phyloP scores from a whole-genome alignment of 2,797 vertebrate species.

The Microcaecilia unicolor region DNA sequence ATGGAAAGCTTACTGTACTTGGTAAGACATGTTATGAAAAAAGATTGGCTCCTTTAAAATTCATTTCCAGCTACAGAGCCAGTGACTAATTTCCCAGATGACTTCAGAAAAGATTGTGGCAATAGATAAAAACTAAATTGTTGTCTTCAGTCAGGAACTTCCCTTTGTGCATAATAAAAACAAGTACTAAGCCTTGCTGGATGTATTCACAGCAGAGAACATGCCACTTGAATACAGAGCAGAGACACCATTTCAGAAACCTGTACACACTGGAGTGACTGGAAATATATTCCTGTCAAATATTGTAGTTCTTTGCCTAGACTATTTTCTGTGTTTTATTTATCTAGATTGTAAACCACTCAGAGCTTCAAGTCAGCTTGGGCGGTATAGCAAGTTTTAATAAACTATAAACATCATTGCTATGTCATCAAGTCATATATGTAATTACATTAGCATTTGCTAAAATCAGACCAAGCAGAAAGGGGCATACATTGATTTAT shows the following conservation, averaged over 20 bases:
- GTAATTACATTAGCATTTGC: constrained; percentile 10
- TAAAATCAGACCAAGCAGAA: background rate
- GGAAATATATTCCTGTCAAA: too few species aligned
- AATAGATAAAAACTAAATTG: constrained; percentile 1
- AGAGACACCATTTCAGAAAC: background rate
- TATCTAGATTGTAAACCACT: too few species aligned
- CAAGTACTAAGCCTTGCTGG: background rate
- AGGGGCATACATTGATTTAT: background rate
- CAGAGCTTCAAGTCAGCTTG: too few species aligned
- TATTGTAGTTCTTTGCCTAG: too few species aligned
- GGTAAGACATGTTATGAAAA: too few species aligned
- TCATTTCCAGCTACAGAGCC: background rate
- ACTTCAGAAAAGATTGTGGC: background rate
- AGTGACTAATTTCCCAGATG: background rate
- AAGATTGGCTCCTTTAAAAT: background rate
- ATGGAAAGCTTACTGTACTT: too few species aligned
- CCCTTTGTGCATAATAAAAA: background rate
- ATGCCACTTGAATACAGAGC: background rate
- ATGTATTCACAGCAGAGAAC: background rate
- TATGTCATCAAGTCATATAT: background rate
- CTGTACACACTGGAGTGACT: too few species aligned
- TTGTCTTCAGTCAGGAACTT: background rate
- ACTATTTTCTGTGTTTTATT: too few species aligned
- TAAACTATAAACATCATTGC: too few species aligned
- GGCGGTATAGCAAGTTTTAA: too few species aligned